Evolutionary conservation across 2,888 invertebrate genomes (phyloP), one percentile per base, ranked within the genome.

Genomic region (Carcina quercana): DNA sequence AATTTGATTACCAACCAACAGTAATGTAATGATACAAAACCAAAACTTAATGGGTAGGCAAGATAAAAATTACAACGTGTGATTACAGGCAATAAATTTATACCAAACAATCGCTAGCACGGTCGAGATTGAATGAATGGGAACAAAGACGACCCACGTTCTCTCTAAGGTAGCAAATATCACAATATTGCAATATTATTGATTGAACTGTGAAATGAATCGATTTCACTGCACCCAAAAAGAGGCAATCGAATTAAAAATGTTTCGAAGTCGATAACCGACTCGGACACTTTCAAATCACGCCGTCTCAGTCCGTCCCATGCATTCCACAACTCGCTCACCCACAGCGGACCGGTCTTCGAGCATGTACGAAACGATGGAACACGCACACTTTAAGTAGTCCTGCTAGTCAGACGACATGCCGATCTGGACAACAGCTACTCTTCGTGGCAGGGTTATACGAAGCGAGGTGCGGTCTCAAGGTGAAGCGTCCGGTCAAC

Each of bases 241-340:
- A 22, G 22, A 34, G 34, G 37, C 38, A 39, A 45, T 42, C 37
- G 40, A 47, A 35, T 49, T 49, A 47, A 66, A 59, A 51, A 53
- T 53, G 47, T 59, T 53, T 42, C 54, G 55, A 54, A 59, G 59
- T 61, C 62, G 65, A 66, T 67, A 66, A 58, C 60, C 59, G 53
- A 56, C 53, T 54, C 55, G 57, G 59, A 80, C 76, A 80, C 76
- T 82, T 80, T 80, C 76, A 75, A 79, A 79, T 74, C 67, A 66
- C 62, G 58, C 59, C 57, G 65, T 56, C 63, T 68, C 58, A 53
- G 71, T 69, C 63, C 71, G 74, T 76, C 75, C 60, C 59, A 58
- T 74, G 71, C 83, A 83, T 83, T 80, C 83, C 82, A 63, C 68
- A 70, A 78, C 80, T 72, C 65, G 79, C 76, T 83, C 80, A 83